Evolutionary conservation across 1,140 invertebrate genomes (phyloP).

Genomic region (Potamilus streckersoni): DNA sequence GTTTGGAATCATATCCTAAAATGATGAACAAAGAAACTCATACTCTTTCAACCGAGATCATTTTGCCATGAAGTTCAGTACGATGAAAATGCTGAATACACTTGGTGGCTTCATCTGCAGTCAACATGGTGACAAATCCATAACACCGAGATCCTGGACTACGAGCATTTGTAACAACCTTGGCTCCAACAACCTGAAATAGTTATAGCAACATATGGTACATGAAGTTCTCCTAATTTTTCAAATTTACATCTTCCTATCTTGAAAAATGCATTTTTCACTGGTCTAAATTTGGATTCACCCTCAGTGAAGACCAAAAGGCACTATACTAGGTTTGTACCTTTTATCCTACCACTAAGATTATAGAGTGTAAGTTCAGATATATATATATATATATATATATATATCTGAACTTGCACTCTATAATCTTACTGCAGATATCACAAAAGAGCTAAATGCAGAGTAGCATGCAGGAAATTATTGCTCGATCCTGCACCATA

Average conservation of each 20-base stretch:
- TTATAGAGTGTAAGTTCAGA: no score
- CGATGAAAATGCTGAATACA: constrained; percentile 90
- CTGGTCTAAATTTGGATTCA: background rate
- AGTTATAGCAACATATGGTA: background rate
- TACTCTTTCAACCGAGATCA: constrained; percentile 93
- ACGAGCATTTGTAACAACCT: constrained; percentile 94
- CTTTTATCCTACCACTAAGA: no score
- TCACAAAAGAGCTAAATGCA: no score
- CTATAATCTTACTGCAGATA: no score
- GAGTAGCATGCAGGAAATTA: no score
- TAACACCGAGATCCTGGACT: constrained; percentile 92
- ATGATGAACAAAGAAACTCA: constrained; percentile 23
- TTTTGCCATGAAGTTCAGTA: constrained; percentile 91
- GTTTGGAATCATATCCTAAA: background rate
- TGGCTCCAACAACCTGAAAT: constrained; percentile 81
- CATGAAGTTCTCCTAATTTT: background rate
- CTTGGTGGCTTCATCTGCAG: constrained; percentile 86
- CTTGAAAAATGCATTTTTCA: background rate
- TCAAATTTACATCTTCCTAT: background rate
- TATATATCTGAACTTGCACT: no score
- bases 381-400: no score
- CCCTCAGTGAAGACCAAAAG: background rate
- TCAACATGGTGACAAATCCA: constrained; percentile 94
- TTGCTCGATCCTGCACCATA: no score
- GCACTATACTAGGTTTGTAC: no score